Conservation (phyloP, 2,113 vertebrate species). For the Polyodon spathula region DNA sequence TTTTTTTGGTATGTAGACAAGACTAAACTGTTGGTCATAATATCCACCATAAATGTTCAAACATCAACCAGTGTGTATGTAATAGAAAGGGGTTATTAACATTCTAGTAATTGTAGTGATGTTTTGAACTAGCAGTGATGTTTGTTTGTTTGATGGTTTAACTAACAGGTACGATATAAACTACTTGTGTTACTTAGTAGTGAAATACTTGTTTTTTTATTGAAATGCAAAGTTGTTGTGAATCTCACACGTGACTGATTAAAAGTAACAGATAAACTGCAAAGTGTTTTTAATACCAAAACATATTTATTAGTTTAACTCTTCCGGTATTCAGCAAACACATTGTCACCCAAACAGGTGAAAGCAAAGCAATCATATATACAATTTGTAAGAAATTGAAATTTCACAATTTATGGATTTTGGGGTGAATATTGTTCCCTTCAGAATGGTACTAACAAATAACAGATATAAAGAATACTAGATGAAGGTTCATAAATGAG, state of each 20-base stretch:
- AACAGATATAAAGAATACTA: no score
- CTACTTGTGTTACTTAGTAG: conserved; percentile 14
- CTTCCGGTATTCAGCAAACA: no score
- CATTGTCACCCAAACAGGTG: no score
- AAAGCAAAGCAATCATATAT: no score
- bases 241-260: neutral
- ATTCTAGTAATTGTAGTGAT: conserved; percentile 11
- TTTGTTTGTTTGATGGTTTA: conserved; percentile 12
- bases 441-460: no score
- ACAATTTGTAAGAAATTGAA: no score
- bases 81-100: conserved; percentile 15
- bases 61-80: conserved; percentile 6
- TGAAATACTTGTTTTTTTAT: conserved; percentile 18
- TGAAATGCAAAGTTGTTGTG: conserved; percentile 21
- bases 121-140: conserved; percentile 14
- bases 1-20: conserved; percentile 1
- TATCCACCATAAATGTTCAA: conserved; percentile 6
- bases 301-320: no score
- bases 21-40: conserved; percentile 7
- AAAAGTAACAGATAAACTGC: neutral
- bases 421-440: no score
- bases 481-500: no score
- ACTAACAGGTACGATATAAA: conserved; percentile 10
- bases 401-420: no score
- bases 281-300: no score